phyloP scores from a whole-genome alignment of 2,888 invertebrate species.

The Incurvaria masculella region DNA sequence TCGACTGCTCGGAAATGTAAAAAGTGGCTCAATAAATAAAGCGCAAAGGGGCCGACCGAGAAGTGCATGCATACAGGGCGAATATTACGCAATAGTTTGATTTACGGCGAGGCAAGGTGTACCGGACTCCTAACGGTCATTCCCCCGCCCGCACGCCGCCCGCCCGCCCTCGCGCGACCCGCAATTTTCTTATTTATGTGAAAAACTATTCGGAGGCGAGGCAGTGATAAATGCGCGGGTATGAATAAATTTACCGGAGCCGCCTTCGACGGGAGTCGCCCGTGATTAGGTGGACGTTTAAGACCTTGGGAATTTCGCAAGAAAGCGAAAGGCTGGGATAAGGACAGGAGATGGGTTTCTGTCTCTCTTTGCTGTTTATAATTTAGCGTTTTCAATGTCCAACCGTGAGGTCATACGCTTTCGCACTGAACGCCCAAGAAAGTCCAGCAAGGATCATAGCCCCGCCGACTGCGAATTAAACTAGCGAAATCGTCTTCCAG shows the following conservation, averaged over 20 bases:
- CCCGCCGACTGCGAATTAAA: too few relatives aligned
- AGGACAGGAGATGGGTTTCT: too few relatives aligned
- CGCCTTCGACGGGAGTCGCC: constrained; percentile 32
- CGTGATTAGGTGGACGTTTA: constrained; percentile 35
- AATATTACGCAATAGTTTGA: constrained; percentile 52
- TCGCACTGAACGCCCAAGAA: too few relatives aligned
- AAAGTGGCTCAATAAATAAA: constrained; percentile 44
- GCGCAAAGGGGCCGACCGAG: constrained; percentile 29
- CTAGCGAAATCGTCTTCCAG: too few relatives aligned
- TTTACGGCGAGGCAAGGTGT: constrained; percentile 54
- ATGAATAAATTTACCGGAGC: constrained; percentile 47
- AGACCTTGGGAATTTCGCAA: constrained; percentile 33
- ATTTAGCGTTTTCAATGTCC: too few relatives aligned
- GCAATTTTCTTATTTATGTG: constrained; percentile 45
- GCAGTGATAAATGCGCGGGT: constrained; percentile 48
- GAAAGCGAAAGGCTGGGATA: too few relatives aligned
- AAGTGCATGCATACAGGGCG: constrained; percentile 48
- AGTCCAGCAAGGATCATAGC: too few relatives aligned
- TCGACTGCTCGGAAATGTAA: constrained; percentile 36
- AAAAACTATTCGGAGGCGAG: constrained; percentile 38
- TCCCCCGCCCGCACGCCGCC: background rate
- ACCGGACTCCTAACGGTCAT: constrained; percentile 37
- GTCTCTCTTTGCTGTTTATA: too few relatives aligned
- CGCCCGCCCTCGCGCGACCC: constrained; percentile 19
- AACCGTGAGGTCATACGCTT: too few relatives aligned